These are phyloP conservation scores for Tetramorium bicarinatum DNA, from an alignment of 2,888 invertebrate genomes.

Conservation along the genomic window DNA sequence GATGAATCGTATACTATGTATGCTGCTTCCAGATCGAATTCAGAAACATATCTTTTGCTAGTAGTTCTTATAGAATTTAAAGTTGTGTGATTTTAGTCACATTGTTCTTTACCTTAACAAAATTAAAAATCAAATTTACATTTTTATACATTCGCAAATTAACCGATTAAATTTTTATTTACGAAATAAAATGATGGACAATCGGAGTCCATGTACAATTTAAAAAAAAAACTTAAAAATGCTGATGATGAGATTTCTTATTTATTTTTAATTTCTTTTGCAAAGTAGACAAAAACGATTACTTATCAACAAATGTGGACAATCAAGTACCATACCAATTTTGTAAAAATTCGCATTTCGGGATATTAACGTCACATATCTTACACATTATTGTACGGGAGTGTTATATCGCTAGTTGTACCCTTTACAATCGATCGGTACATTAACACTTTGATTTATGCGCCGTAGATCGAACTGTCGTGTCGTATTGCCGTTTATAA, in stretches of 20 bases:
- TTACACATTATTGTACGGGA: constrained; percentile 47
- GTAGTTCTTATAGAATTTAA: neutral
- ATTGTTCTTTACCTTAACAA: neutral
- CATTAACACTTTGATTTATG: constrained; percentile 68
- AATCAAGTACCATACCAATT: no score
- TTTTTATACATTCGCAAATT: neutral
- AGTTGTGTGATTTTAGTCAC: neutral
- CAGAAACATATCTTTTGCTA: neutral
- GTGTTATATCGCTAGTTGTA: constrained; percentile 66
- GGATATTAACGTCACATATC: no score
- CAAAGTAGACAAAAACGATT: no score
- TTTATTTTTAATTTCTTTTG: no score
- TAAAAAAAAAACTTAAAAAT: no score
- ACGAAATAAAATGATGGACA: neutral
- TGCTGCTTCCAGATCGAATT: neutral
- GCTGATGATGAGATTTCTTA: no score
- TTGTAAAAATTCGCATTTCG: no score
- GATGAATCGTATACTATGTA: neutral
- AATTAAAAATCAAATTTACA: neutral
- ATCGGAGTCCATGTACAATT: no score
- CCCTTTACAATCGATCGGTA: constrained; percentile 68
- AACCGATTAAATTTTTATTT: neutral
- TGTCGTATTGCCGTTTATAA: constrained; percentile 67
- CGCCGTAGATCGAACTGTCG: constrained; percentile 57
- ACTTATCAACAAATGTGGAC: no score